Conservation (phyloP, 2,888 invertebrate genomes). For the Eupithecia pulchellata region DNA sequence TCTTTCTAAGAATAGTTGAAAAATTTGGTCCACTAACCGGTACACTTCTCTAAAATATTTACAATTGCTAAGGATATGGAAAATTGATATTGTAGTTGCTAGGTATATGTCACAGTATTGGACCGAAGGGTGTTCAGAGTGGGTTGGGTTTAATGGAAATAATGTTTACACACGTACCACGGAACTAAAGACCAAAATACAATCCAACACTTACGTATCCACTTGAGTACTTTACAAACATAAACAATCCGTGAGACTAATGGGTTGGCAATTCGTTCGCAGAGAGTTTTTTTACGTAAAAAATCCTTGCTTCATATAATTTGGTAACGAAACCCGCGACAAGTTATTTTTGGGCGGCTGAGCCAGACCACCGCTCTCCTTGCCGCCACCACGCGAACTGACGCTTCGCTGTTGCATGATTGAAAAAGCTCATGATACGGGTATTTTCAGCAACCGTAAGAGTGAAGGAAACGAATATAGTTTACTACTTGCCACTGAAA, state of each 20-base stretch:
- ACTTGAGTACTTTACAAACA: slow-evolving; percentile 51
- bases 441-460: slow-evolving; percentile 57
- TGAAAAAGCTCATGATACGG: slow-evolving; percentile 60
- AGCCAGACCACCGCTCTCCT: slow-evolving; percentile 65
- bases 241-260: slow-evolving; percentile 35
- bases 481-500: slow-evolving; percentile 47
- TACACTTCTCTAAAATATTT: slow-evolving; percentile 49
- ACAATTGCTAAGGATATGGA: slow-evolving; percentile 54
- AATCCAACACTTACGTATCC: slow-evolving; percentile 60
- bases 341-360: slow-evolving; percentile 54
- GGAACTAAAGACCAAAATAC: slow-evolving; percentile 62
- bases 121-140: slow-evolving; percentile 63
- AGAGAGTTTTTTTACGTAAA: not conserved
- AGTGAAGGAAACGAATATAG: slow-evolving; percentile 58
- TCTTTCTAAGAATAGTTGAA: slow-evolving; percentile 44
- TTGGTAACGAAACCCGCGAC: slow-evolving; percentile 54
- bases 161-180: slow-evolving; percentile 50
- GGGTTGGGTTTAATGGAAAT: slow-evolving; percentile 40
- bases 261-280: slow-evolving; percentile 34
- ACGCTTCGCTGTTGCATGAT: slow-evolving; percentile 53
- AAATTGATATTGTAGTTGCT: slow-evolving; percentile 61
- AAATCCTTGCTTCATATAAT: not conserved
- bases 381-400: slow-evolving; percentile 81
- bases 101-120: slow-evolving; percentile 74
- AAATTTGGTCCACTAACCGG: slow-evolving; percentile 67